Evolutionary conservation across 1,140 invertebrate species (phyloP).

Genomic region (Ridgeia piscesae): DNA sequence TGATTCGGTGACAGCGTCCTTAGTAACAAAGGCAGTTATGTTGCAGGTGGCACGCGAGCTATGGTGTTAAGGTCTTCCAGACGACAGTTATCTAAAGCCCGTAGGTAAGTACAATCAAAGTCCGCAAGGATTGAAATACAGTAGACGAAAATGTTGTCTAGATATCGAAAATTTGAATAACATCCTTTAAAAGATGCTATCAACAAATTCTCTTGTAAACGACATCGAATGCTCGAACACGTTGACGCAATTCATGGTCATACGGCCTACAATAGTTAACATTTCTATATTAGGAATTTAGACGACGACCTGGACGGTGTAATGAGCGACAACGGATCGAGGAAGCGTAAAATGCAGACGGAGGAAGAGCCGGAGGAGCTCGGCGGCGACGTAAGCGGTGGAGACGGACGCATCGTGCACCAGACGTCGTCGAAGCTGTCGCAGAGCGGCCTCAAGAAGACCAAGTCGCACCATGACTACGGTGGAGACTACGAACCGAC

Average conservation of each 20-base stretch:
- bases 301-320: background rate
- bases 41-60: background rate
- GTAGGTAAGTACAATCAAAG: background rate
- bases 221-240: too few relatives aligned
- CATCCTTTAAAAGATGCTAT: too few relatives aligned
- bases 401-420: background rate
- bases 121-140: too few relatives aligned
- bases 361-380: background rate
- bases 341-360: conserved; percentile 1
- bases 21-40: background rate
- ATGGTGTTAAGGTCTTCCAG: background rate
- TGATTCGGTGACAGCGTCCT: background rate
- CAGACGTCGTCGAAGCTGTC: conserved; percentile 10
- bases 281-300: background rate
- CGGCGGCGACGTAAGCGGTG: background rate
- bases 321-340: background rate
- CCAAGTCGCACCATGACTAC: conserved; percentile 1
- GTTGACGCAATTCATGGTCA: too few relatives aligned
- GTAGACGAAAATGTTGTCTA: too few relatives aligned
- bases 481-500: background rate
- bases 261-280: too few relatives aligned
- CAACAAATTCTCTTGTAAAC: too few relatives aligned
- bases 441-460: background rate
- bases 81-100: conserved; percentile 4
- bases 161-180: too few relatives aligned